Percentiles rank a stretch among this genome's conserved stretches.
Conservation (phyloP, 2,888 invertebrate genomes). For the Helleia helle region DNA sequence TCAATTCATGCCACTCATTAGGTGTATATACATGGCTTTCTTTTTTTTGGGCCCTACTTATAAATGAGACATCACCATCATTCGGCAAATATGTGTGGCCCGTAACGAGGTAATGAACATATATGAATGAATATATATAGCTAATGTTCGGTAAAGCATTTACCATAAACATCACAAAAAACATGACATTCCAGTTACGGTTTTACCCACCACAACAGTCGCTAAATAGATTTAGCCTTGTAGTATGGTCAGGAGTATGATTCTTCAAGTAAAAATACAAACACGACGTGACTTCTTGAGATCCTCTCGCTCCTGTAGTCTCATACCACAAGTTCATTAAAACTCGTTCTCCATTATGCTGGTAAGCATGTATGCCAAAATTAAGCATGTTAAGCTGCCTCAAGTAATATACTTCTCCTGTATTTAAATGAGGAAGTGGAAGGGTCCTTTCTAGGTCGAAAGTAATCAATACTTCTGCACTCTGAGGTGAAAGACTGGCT, state of each 20-base stretch:
- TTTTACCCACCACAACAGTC: constrained; percentile 17
- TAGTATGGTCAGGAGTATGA: constrained; percentile 4
- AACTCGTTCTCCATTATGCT: constrained; percentile 14
- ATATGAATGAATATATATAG: too few relatives aligned
- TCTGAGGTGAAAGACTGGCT: too few relatives aligned
- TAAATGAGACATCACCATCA: constrained; percentile 17
- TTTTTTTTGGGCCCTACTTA: constrained; percentile 16
- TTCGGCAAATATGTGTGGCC: constrained; percentile 18
- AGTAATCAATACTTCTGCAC: constrained; percentile 18
- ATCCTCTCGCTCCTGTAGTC: constrained; percentile 18
- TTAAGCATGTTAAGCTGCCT: constrained; percentile 19
- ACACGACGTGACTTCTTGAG: constrained; percentile 16
- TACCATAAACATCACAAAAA: constrained; percentile 19
- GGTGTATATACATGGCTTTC: constrained; percentile 16
- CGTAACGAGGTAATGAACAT: constrained; percentile 17
- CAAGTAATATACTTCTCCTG: constrained; percentile 13
- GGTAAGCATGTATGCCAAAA: constrained; percentile 12
- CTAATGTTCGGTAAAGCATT: constrained; percentile 18
- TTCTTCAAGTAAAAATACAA: constrained; percentile 5
- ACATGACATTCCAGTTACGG: constrained; percentile 20
- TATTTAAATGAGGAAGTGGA: constrained; percentile 15
- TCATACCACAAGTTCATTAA: constrained; percentile 17
- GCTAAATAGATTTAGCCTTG: constrained; percentile 1
- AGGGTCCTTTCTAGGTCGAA: constrained; percentile 17
- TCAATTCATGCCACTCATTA: constrained; percentile 17